These are phyloP conservation scores for Cephus cinctus DNA, from an alignment of 1,140 invertebrate genomes.

Conservation along the genomic window DNA sequence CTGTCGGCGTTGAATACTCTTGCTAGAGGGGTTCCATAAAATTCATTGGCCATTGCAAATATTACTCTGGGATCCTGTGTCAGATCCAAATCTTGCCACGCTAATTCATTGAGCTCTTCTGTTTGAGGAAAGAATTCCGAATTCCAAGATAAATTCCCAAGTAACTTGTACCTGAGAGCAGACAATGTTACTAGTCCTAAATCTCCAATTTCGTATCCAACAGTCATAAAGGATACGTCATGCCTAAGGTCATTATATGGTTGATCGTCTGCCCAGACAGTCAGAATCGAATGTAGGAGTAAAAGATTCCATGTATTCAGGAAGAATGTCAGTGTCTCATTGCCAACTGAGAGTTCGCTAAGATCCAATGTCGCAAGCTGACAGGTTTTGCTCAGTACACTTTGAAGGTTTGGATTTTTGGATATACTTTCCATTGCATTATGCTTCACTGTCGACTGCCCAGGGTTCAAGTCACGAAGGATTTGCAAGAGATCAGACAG, in stretches of 20 bases:
- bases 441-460: slow-evolving; percentile 16
- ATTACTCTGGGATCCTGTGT: slow-evolving; percentile 38
- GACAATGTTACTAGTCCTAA: slow-evolving; percentile 44
- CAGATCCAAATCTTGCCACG: slow-evolving; percentile 47
- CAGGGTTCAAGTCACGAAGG: slow-evolving; percentile 18
- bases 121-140: slow-evolving; percentile 25
- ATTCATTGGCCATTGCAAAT: slow-evolving; percentile 46
- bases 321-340: slow-evolving; percentile 47
- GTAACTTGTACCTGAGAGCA: slow-evolving; percentile 36
- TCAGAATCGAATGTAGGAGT: slow-evolving; percentile 36
- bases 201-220: slow-evolving; percentile 47
- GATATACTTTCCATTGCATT: slow-evolving; percentile 20
- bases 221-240: slow-evolving; percentile 31
- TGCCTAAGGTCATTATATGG: slow-evolving; percentile 31
- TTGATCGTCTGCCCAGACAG: slow-evolving; percentile 29
- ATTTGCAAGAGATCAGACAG: slow-evolving; percentile 30
- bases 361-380: slow-evolving; percentile 37
- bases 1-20: slow-evolving; percentile 31
- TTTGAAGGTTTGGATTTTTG: slow-evolving; percentile 21
- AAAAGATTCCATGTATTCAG: slow-evolving; percentile 47
- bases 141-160: slow-evolving; percentile 29
- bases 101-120: slow-evolving; percentile 44
- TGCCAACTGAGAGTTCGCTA: slow-evolving; percentile 40
- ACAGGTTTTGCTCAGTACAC: slow-evolving; percentile 36
- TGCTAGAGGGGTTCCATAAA: slow-evolving; percentile 35